Percentiles rank a stretch among this genome's conserved stretches.
Conservation (phyloP, 2,888 invertebrate species). For the Euplexia lucipara region DNA sequence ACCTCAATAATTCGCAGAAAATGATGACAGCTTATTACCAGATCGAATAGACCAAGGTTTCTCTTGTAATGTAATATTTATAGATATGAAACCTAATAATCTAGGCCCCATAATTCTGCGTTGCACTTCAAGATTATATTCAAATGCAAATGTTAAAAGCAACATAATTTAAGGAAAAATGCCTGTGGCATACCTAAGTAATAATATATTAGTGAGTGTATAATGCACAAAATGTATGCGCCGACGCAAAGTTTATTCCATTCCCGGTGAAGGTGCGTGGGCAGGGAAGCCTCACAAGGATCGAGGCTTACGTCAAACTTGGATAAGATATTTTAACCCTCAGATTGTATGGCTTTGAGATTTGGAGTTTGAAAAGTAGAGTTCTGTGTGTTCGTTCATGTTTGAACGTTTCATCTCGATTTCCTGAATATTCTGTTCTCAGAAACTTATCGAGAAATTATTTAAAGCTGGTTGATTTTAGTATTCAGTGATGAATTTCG, state of each 20-base stretch:
- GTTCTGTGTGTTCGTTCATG: conserved; percentile 16
- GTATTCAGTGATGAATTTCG: background rate
- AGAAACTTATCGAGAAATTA: conserved; percentile 8
- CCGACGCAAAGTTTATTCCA: conserved; percentile 78
- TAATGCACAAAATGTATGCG: conserved; percentile 78
- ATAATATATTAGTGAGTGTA: conserved; percentile 73
- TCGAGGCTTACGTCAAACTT: conserved; percentile 47
- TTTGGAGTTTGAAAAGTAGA: conserved; percentile 27
- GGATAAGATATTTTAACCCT: conserved; percentile 58
- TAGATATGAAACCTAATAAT: conserved; percentile 54
- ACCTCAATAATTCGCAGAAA: conserved; percentile 51
- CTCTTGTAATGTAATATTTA: conserved; percentile 50
- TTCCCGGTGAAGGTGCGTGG: conserved; percentile 79
- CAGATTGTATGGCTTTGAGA: conserved; percentile 18
- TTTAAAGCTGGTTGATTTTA: conserved; percentile 6
- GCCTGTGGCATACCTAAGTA: conserved; percentile 63
- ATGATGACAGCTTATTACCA: conserved; percentile 52
- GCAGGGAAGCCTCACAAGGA: conserved; percentile 69
- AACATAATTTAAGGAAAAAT: conserved; percentile 69
- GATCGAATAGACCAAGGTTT: conserved; percentile 35
- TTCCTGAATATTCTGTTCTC: conserved; percentile 28
- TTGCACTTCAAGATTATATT: conserved; percentile 61
- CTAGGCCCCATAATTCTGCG: conserved; percentile 57
- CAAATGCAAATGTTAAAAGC: conserved; percentile 66
- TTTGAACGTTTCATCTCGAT: conserved; percentile 26